Conservation (phyloP, 2,888 invertebrate species). For the Dryadula phaetusa region DNA sequence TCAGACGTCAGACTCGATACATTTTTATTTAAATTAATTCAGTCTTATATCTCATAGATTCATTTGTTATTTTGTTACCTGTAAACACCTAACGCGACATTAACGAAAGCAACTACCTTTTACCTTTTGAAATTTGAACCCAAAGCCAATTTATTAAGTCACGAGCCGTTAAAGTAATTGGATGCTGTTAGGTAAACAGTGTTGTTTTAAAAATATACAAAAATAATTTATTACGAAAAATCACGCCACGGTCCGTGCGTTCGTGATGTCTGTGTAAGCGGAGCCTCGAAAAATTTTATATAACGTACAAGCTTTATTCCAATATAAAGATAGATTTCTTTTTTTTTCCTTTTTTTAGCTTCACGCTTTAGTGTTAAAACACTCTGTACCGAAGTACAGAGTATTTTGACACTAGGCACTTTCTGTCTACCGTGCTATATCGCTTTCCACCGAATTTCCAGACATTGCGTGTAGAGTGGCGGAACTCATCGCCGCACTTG, state of each 20-base stretch:
- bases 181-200: slow-evolving; percentile 34
- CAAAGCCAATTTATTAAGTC: slow-evolving; percentile 32
- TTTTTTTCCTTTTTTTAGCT: too few species aligned
- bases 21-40: too few species aligned
- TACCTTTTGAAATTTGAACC: slow-evolving; percentile 25
- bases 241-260: slow-evolving; percentile 24
- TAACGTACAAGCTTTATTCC: not conserved
- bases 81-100: slow-evolving; percentile 4
- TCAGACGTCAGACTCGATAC: too few species aligned
- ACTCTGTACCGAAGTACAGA: too few species aligned
- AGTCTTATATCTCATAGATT: too few species aligned
- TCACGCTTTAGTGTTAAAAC: too few species aligned
- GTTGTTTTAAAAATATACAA: slow-evolving; percentile 34
- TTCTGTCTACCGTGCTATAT: too few species aligned
- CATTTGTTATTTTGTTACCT: too few species aligned
- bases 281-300: not conserved
- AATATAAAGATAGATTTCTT: not conserved
- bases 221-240: slow-evolving; percentile 35
- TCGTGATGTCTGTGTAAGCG: slow-evolving; percentile 12
- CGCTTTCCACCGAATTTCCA: too few species aligned
- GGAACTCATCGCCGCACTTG: too few species aligned
- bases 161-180: slow-evolving; percentile 38
- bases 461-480: too few species aligned
- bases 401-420: too few species aligned
- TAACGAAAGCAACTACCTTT: not conserved